Conservation (phyloP, 2,888 invertebrate genomes). For the Trisateles emortualis region DNA sequence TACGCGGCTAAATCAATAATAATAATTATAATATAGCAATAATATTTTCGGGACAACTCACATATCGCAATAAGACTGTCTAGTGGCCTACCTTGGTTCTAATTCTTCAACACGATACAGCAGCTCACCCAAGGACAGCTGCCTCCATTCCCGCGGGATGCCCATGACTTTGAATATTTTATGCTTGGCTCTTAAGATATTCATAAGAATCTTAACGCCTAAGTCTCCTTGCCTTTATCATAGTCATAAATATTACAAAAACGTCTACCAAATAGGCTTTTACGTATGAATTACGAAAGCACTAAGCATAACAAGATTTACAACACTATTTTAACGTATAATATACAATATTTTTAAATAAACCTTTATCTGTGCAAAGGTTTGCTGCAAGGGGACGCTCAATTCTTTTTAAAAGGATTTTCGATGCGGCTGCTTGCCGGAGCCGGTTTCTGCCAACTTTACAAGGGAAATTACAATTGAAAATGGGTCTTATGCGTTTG, state of each 20-base stretch:
- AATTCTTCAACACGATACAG: no score
- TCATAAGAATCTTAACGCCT: no score
- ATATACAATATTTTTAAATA: conserved; percentile 47
- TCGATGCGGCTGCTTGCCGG: conserved; percentile 57
- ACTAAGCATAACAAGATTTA: conserved; percentile 8
- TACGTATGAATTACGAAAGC: conserved; percentile 7
- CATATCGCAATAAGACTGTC: no score
- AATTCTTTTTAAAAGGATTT: conserved; percentile 63
- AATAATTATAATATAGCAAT: no score
- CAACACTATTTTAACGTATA: conserved; percentile 23
- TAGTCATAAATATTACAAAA: background rate
- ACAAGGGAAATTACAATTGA: conserved; percentile 27
- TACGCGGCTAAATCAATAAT: no score
- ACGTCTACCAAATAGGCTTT: background rate
- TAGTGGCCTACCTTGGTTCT: no score
- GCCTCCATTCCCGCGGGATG: no score
- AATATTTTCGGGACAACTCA: no score
- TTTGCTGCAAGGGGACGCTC: conserved; percentile 48
- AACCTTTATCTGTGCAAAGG: conserved; percentile 50
- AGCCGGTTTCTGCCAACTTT: conserved; percentile 41
- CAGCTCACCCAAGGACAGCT: no score
- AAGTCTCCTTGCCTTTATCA: background rate
- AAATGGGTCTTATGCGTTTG: conserved; percentile 33
- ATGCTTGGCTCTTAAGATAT: no score
- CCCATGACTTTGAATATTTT: no score